Evolutionary conservation across 1,140 invertebrate genomes (phyloP).

Genomic region (Hyphantria cunea): DNA sequence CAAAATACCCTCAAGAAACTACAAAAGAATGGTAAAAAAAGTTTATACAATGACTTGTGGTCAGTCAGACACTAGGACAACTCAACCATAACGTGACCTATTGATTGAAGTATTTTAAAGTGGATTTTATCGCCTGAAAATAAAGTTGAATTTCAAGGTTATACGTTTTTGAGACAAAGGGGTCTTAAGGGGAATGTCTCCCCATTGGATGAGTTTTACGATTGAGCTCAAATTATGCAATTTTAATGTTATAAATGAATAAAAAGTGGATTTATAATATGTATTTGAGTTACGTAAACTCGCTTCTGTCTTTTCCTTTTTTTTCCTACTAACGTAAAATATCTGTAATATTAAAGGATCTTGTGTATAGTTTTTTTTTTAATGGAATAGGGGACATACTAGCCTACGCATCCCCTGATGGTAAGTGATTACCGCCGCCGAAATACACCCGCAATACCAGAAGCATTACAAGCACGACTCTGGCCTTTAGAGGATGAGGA

Average conservation of each 20-base stretch:
- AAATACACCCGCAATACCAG: too few relatives aligned
- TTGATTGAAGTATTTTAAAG: slow-evolving; percentile 17
- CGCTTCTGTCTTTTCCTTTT: too few relatives aligned
- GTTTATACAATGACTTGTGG: slow-evolving; percentile 68
- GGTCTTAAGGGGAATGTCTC: slow-evolving; percentile 14
- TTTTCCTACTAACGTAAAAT: too few relatives aligned
- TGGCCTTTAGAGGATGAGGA: too few relatives aligned
- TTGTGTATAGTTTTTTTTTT: too few relatives aligned
- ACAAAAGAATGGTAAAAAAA: slow-evolving; percentile 35
- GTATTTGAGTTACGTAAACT: too few relatives aligned
- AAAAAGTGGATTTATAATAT: background rate
- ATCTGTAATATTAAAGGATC: too few relatives aligned
- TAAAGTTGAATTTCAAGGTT: slow-evolving; percentile 4
- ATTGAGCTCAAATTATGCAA: slow-evolving; percentile 17
- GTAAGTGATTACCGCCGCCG: too few relatives aligned
- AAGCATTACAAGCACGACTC: too few relatives aligned
- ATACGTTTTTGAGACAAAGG: background rate
- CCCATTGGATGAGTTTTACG: slow-evolving; percentile 4
- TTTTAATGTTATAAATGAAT: background rate
- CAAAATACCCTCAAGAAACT: slow-evolving; percentile 52
- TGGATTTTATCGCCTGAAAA: slow-evolving; percentile 25
- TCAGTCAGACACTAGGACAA: slow-evolving; percentile 65
- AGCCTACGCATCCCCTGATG: too few relatives aligned
- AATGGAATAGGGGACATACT: too few relatives aligned
- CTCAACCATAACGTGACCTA: slow-evolving; percentile 56